phyloP scores from a whole-genome alignment of 2,113 vertebrate genomes.

The Pimephales promelas region DNA sequence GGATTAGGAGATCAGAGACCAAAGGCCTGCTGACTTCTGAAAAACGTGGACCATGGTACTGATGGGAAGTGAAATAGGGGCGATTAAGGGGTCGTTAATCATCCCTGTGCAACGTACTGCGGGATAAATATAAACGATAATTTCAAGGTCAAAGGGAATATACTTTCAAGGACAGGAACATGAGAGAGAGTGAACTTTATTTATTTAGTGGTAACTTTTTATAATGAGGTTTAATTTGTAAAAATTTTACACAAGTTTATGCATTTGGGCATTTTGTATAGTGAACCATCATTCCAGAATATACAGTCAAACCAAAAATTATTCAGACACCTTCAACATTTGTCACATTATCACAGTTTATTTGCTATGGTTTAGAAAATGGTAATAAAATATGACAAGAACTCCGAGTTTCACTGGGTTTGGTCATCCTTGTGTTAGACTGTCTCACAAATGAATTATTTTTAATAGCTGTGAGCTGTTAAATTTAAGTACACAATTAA shows the following conservation, averaged over 20 bases:
- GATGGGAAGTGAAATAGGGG: conserved; percentile 41
- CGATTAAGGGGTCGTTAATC: conserved; percentile 40
- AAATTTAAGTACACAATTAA: no score
- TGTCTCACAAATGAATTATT: no score
- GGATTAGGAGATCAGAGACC: conserved; percentile 53
- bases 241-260: background rate
- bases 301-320: no score
- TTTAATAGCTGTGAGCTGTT: no score
- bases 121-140: background rate
- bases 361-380: no score
- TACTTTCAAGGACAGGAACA: background rate
- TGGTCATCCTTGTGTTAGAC: no score
- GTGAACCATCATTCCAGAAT: background rate
- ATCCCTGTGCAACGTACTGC: background rate
- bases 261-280: background rate
- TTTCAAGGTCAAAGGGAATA: conserved; percentile 13
- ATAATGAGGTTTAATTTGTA: background rate
- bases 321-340: no score
- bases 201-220: background rate
- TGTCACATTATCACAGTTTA: no score
- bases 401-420: no score
- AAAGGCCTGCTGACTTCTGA: conserved; percentile 22
- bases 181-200: background rate
- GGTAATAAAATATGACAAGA: no score
- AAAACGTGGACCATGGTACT: conserved; percentile 40